phyloP scores from a whole-genome alignment of 2,888 invertebrate genomes.

The Zaprionus lineosus region DNA sequence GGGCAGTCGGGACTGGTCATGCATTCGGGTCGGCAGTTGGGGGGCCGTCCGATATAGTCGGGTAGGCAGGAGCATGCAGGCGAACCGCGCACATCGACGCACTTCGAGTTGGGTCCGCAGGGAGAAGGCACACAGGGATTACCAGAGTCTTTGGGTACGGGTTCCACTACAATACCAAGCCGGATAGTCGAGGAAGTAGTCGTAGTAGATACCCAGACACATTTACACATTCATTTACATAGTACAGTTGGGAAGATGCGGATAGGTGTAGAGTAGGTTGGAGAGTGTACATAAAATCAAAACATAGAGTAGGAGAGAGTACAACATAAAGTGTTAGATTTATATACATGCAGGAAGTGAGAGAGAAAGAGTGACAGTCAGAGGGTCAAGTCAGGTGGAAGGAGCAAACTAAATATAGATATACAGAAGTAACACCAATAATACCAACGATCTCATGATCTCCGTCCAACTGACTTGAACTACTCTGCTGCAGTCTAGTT shows the following conservation, averaged over 20 bases:
- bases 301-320: slow-evolving; percentile 58
- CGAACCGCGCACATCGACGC: slow-evolving; percentile 88
- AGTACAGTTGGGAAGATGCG: slow-evolving; percentile 48
- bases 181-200: slow-evolving; percentile 58
- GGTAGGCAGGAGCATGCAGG: slow-evolving; percentile 92
- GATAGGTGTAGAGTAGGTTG: slow-evolving; percentile 62
- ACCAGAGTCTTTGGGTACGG: slow-evolving; percentile 84
- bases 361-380: slow-evolving; percentile 15
- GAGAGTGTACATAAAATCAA: slow-evolving; percentile 65
- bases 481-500: slow-evolving; percentile 32
- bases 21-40: slow-evolving; percentile 92
- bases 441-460: not conserved
- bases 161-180: slow-evolving; percentile 81
- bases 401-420: slow-evolving; percentile 3
- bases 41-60: slow-evolving; percentile 91
- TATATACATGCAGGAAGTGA: slow-evolving; percentile 70
- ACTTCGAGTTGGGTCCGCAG: slow-evolving; percentile 93
- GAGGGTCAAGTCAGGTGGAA: slow-evolving; percentile 48
- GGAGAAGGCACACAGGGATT: slow-evolving; percentile 93
- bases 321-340: slow-evolving; percentile 58
- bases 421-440: no score
- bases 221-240: slow-evolving; percentile 66
- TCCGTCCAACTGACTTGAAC: slow-evolving; percentile 35
- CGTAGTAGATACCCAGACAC: slow-evolving; percentile 53
- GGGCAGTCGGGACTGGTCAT: slow-evolving; percentile 89